Base-by-base conservation (phyloP, 2,888 invertebrate genomes). In the Endotricha flammealis region DNA sequence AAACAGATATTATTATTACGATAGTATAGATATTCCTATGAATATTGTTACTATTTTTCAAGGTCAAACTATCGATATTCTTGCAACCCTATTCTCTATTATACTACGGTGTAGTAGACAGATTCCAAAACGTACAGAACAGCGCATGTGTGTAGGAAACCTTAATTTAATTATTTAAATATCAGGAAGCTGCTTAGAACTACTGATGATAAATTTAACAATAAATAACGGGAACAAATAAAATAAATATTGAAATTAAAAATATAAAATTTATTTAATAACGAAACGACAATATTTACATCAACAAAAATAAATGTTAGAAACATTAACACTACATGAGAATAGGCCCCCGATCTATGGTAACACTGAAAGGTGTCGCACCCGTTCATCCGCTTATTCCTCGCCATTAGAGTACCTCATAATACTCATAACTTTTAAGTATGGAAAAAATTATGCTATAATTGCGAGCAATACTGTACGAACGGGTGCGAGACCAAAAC, bases 211-310 rank as follows among this genome's bases (percentile, higher is more conserved):
- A 24, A 27, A 42, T 12, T 10, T 39, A 29, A 23, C 10, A 11
- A 16, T 24, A 36, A 37, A 43, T 41, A 39, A 46, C 48, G 41
- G 55, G 57, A 59, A 44, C 49, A 60, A 58, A 51, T 53, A 61
- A 66, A 66, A 50, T 60, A 62, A 62, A 66, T n/a, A 20, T 57
- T 39, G 49, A 65, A 67, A 70, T 51, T 59, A 69, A 64, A 64
- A 70, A 68, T 70, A 73, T 68, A 73, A 76, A 74, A 68, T 80
- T 77, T 77, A 78, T 79, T n/a, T 79, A 50, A 62, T 54, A 73
- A 80, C 73, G 70, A 72, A 79, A 76, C 74, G 58, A 57, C 54
- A 63, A 64, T 79, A 78, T 79, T 74, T 79, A 79, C 79, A 79
- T 74, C 66, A 74, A 77, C 69, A 68, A 67, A 42, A 72, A 64